These are phyloP conservation scores for Anthopleura sola DNA, from an alignment of 64 coral and sea anemone species.

Conservation along the genomic window DNA sequence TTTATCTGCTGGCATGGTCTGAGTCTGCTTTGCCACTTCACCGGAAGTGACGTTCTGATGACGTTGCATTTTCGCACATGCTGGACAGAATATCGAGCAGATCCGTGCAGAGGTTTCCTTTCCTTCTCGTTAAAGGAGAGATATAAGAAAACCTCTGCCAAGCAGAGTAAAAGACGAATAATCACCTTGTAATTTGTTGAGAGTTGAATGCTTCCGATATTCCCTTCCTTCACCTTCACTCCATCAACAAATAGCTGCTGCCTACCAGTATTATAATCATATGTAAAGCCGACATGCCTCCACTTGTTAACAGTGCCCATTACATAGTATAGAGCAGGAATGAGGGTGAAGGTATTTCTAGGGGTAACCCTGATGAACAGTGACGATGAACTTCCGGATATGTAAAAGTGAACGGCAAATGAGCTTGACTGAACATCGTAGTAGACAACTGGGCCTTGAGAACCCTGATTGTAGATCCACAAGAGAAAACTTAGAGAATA, in stretches of 20 bases:
- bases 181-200: conserved; percentile 30
- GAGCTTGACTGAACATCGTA: not conserved
- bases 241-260: conserved; percentile 59
- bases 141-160: too few species aligned
- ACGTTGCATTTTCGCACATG: too few species aligned
- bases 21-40: too few species aligned
- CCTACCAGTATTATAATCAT: conserved; percentile 44
- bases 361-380: not conserved
- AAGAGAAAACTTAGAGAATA: not conserved
- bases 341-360: not conserved
- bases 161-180: too few species aligned
- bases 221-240: not conserved
- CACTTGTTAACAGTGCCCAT: not conserved
- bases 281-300: conserved; percentile 50
- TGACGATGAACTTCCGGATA: not conserved
- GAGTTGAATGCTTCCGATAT: conserved; percentile 13
- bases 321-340: not conserved
- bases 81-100: too few species aligned
- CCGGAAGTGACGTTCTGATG: too few species aligned
- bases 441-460: not conserved
- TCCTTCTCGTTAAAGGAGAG: too few species aligned
- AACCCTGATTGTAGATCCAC: conserved; percentile 1
- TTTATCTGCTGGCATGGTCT: too few species aligned
- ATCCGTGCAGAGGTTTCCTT: too few species aligned
- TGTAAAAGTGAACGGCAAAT: not conserved